These are phyloP conservation scores for Fragum sueziense DNA, from an alignment of 2,888 invertebrate species.

Conservation along the genomic window DNA sequence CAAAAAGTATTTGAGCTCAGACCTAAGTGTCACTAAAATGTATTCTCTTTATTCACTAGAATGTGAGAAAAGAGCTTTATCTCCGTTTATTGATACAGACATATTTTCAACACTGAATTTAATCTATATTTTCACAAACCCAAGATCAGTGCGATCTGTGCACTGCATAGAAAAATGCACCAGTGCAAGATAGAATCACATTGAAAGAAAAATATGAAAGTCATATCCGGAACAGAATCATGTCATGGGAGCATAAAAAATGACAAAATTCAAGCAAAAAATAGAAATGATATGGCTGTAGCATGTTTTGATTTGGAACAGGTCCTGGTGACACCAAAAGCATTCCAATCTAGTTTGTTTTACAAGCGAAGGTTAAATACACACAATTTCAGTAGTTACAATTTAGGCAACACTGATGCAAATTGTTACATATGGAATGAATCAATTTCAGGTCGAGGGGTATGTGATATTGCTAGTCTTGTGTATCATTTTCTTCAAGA, in stretches of 20 bases:
- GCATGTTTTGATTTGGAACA: neutral
- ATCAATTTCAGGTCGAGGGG: neutral
- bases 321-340: neutral
- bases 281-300: neutral
- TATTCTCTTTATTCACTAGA: neutral
- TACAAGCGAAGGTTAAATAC: neutral
- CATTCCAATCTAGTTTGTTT: neutral
- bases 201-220: neutral
- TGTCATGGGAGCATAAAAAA: neutral
- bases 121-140: neutral
- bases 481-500: neutral
- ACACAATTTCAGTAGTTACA: neutral
- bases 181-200: neutral
- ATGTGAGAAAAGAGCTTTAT: neutral
- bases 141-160: neutral
- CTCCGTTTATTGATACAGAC: neutral
- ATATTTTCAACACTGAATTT: neutral
- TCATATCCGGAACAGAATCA: neutral
- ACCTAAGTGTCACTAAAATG: neutral
- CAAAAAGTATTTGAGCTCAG: neutral
- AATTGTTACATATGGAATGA: neutral
- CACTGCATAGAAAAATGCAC: neutral
- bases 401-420: neutral
- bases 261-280: neutral
- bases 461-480: neutral